Evolutionary conservation across 2,888 invertebrate genomes (phyloP), one percentile per base, ranked within the genome.

Genomic region (Azorinus chamasolen): DNA sequence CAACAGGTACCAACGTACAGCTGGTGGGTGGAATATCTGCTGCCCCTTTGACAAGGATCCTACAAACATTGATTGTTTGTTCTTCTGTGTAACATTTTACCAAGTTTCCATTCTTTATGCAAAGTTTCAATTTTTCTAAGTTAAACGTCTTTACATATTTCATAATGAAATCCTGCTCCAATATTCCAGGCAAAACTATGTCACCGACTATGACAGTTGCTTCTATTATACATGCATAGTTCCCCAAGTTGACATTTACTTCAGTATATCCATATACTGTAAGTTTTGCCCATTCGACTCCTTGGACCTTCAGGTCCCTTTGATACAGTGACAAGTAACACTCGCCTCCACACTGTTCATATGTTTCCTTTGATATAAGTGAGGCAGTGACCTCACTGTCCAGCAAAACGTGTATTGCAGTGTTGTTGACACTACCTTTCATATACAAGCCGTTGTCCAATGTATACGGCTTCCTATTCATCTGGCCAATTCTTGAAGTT

Each of bases 381-480:
- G 70, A 50, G n/a, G 61, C 59, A 20, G 75, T 76, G 27, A 65
- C 54, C 10, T 70, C 64, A 50, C 64, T 75, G 46, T 70, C 77
- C 10, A 71, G 10, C 25, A 61, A 37, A 50, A 70, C 24, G 5
- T 25, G 14, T 25, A 54, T 8, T 12, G 10, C 8, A 14, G 8
- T 25, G 16, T 27, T 10, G 46, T 24, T 12, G 54, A 62, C n/a
- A n/a, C n/a, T n/a, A n/a, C n/a, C n/a, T n/a, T n/a, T n/a, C n/a
- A n/a, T n/a, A n/a, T n/a, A n/a, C 25, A 70, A 39, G 1, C 62
- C 62, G 20, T 70, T 62, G 16, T 70, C 70, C 46, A 39, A 27
- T 46, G 22, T 3, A 16, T 57, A 14, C 6, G 14, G 14, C 4
- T 50, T 37, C 22, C 16, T 45, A 8, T 27, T 27, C 0, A 61